phyloP scores from a whole-genome alignment of 2,888 invertebrate species.

The Ischnura elegans region DNA sequence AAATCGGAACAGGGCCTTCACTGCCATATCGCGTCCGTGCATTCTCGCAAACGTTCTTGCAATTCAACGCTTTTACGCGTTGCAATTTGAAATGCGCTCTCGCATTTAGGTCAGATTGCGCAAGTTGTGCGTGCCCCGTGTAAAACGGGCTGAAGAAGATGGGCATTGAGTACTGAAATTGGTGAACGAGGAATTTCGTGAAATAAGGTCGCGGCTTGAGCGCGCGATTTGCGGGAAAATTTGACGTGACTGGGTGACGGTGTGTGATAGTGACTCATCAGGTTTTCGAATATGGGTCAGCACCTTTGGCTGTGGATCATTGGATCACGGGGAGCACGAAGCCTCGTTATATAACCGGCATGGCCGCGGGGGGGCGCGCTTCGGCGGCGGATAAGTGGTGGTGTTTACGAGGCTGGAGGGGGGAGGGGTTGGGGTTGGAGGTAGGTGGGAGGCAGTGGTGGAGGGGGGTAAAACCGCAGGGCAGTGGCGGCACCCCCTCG shows the following conservation, averaged over 20 bases:
- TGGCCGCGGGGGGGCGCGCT: conserved; percentile 31
- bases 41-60: no score
- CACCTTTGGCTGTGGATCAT: conserved; percentile 65
- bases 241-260: conserved; percentile 42
- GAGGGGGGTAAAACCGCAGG: background rate
- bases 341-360: conserved; percentile 61
- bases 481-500: background rate
- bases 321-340: conserved; percentile 54
- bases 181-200: background rate
- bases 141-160: background rate
- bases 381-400: conserved; percentile 30
- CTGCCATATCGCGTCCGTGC: no score
- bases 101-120: no score
- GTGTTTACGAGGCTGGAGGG: conserved; percentile 20
- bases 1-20: no score
- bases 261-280: conserved; percentile 43
- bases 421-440: background rate
- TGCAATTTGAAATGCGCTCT: no score
- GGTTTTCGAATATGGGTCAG: conserved; percentile 46
- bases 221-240: conserved; percentile 21
- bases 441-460: background rate
- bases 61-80: no score
- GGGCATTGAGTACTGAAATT: background rate
- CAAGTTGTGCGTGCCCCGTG: no score
- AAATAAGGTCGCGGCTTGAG: background rate